Conservation (phyloP, 2,888 invertebrate genomes). For the Oligia fasciuncula region DNA sequence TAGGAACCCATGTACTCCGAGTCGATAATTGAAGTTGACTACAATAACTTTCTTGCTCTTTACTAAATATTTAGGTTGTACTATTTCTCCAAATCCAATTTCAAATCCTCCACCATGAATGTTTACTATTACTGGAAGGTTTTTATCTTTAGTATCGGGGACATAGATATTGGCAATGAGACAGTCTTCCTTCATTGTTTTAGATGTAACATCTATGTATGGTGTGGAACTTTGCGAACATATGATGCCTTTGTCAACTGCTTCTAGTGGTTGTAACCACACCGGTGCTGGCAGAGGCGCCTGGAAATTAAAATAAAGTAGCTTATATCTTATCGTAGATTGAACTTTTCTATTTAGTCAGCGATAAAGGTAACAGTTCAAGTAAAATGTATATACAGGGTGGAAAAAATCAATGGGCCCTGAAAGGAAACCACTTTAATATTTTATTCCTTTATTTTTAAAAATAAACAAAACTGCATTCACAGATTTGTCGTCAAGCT, state of each 20-base stretch:
- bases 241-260: slow-evolving; percentile 64
- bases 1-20: slow-evolving; percentile 70
- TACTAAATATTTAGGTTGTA: slow-evolving; percentile 59
- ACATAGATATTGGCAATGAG: slow-evolving; percentile 79
- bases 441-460: background rate
- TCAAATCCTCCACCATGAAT: slow-evolving; percentile 74
- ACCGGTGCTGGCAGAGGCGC: slow-evolving; percentile 72
- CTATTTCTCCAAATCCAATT: slow-evolving; percentile 62
- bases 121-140: slow-evolving; percentile 70
- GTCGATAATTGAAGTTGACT: slow-evolving; percentile 72
- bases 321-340: slow-evolving; percentile 11
- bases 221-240: slow-evolving; percentile 65
- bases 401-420: no score
- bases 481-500: background rate
- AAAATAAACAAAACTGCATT: background rate
- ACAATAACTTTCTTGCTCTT: slow-evolving; percentile 65
- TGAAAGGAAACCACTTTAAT: no score
- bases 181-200: slow-evolving; percentile 74
- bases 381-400: background rate
- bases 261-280: slow-evolving; percentile 69
- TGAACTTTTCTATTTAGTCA: background rate
- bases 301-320: slow-evolving; percentile 55
- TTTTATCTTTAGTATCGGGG: slow-evolving; percentile 72
- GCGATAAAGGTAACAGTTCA: background rate
- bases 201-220: slow-evolving; percentile 5